A percentile compares a stretch with the other conserved stretches of the same genome.
phyloP scores from a whole-genome alignment of 2,888 invertebrate genomes.

The Arrhopalites spinosus region DNA sequence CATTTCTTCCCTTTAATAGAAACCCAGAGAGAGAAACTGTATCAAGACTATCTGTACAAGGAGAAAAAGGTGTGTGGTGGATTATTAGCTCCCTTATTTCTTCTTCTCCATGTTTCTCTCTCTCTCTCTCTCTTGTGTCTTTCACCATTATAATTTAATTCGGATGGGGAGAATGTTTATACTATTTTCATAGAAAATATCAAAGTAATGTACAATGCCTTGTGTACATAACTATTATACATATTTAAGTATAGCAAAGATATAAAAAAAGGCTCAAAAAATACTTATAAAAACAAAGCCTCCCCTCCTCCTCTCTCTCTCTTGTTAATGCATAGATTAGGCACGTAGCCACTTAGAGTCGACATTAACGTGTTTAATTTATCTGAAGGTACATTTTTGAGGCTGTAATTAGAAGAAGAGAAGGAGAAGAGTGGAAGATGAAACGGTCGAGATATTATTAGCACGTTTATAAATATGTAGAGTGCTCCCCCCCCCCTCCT shows the following conservation, averaged over 20 bases:
- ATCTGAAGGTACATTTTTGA: constrained; percentile 19
- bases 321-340: background rate
- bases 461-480: constrained; percentile 24
- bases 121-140: constrained; percentile 8
- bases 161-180: too few relatives aligned
- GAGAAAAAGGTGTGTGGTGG: background rate
- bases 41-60: background rate
- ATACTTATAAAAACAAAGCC: too few relatives aligned
- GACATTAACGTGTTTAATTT: constrained; percentile 3
- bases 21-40: too few relatives aligned
- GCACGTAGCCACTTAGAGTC: background rate
- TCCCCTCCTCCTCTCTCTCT: too few relatives aligned
- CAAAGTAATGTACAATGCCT: too few relatives aligned
- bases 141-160: background rate
- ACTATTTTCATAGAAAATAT: too few relatives aligned
- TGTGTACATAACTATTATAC: too few relatives aligned
- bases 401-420: constrained; percentile 28
- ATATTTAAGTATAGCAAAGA: too few relatives aligned
- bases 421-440: constrained; percentile 3
- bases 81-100: background rate
- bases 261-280: too few relatives aligned
- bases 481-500: background rate
- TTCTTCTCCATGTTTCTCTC: background rate
- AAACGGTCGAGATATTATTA: constrained; percentile 25
- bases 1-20: background rate